Base-by-base conservation (phyloP, 2,113 vertebrate genomes). In the Aix galericulata region DNA sequence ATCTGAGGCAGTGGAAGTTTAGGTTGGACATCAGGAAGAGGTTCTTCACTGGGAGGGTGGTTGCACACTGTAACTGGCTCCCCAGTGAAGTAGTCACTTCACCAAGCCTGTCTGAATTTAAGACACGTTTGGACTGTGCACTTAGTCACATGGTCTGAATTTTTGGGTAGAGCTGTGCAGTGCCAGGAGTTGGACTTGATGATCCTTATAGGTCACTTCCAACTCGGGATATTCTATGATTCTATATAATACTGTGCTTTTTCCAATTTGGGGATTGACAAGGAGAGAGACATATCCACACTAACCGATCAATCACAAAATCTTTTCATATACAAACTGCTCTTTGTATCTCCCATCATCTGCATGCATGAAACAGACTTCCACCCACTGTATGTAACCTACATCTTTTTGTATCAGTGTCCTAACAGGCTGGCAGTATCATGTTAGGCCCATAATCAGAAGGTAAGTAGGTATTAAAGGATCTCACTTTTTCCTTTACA, bases 241-340 rank as follows among this genome's bases (percentile, higher is more conserved):
- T 74, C 53, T 38, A 11, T 4, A 11, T 6, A 48, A 2, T 64
- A 58, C 17, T 67, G 14, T 52, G 7, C 20, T 66, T 66, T 67
- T 84, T 53, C 29, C 63, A 34, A 42, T 68, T 34, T 83, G 4
- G 71, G 59, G 5, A 4, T 38, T 78, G 56, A 1, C 85, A 62
- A 6, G 53, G 52, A 68, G 38, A n/a, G 26, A 52, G 31, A 29
- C 11, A 56, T 26, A 50, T 23, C 25, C 0, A 2, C 26, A 29
- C 21, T 48, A 31, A 22, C 0, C 1, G 31, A 42, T n/a, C 4
- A 1, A 20, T 62, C 25, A 27, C 0, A 36, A 4, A 16, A 4
- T 62, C 3, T 1, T 73, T 62, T 50, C 50, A 21, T 36, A 25
- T 25, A 56, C 20, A 63, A 31, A 58, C 9, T 2, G 68, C 22